Evolutionary conservation across 2,888 invertebrate species (phyloP).

Genomic region (Eulithis testata): DNA sequence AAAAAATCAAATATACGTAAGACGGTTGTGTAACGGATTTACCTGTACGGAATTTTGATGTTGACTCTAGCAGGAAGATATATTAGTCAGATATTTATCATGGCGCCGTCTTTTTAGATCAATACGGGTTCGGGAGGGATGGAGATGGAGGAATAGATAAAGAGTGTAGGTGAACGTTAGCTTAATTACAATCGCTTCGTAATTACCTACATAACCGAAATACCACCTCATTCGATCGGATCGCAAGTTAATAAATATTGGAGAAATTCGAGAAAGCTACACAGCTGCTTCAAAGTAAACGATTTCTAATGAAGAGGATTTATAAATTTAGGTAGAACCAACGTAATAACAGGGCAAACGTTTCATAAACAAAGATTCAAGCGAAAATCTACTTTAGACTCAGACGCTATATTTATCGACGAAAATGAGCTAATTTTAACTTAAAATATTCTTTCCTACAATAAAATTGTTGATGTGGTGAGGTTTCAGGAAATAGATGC

Average conservation of each 20-base stretch:
- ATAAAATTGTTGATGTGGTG: not conserved
- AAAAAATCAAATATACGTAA: slow-evolving; percentile 47
- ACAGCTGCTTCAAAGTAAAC: not conserved
- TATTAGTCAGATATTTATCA: slow-evolving; percentile 23
- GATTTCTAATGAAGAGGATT: not conserved
- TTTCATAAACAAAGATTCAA: not conserved
- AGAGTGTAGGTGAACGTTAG: not conserved
- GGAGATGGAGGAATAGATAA: not conserved
- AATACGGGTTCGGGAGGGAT: slow-evolving; percentile 11
- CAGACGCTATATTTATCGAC: not conserved
- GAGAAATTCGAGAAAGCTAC: not conserved
- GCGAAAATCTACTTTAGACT: not conserved
- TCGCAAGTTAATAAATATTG: not conserved
- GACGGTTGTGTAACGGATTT: slow-evolving; percentile 41
- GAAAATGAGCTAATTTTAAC: not conserved
- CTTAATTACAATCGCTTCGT: not conserved
- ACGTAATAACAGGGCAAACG: not conserved
- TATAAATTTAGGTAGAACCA: not conserved
- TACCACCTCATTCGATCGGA: not conserved
- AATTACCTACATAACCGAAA: not conserved
- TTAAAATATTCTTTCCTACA: not conserved
- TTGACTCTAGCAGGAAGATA: slow-evolving; percentile 17
- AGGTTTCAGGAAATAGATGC: slow-evolving; percentile 31
- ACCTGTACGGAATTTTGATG: slow-evolving; percentile 39
- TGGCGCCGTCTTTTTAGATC: slow-evolving; percentile 6